Percentiles rank a stretch among this genome's conserved stretches.
Conservation (phyloP, 2,888 invertebrate genomes). For the Limenitis camilla region DNA sequence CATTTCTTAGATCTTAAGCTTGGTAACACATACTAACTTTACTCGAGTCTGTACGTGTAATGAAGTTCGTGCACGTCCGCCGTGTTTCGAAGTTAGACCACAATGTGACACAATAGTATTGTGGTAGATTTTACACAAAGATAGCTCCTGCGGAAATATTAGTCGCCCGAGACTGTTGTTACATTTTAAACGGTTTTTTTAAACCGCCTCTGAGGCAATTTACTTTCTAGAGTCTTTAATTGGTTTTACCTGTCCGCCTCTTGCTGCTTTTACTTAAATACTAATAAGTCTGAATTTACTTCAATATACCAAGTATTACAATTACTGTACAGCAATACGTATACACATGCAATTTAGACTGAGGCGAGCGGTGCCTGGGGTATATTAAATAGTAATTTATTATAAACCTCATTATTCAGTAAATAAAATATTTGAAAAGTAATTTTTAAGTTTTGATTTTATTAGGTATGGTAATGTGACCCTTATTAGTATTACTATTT, state of each 20-base stretch:
- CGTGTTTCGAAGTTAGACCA: conserved; percentile 31
- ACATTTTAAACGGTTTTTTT: conserved; percentile 37
- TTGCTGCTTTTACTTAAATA: conserved; percentile 11
- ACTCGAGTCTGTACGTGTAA: conserved; percentile 24
- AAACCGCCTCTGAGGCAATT: conserved; percentile 29
- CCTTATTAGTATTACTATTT: too few species aligned
- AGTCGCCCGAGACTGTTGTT: conserved; percentile 30
- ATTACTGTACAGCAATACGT: too few species aligned
- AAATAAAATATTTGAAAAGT: too few species aligned
- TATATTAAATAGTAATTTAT: too few species aligned
- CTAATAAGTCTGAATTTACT: conserved; percentile 8
- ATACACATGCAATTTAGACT: too few species aligned
- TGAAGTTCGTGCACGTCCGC: conserved; percentile 44
- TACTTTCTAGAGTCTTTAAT: conserved; percentile 38
- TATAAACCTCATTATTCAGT: too few species aligned
- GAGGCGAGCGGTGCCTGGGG: too few species aligned
- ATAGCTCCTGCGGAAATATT: conserved; percentile 41
- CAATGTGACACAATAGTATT: conserved; percentile 39
- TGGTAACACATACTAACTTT: conserved; percentile 19
- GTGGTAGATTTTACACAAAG: conserved; percentile 38
- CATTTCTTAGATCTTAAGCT: conserved; percentile 42
- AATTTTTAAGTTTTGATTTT: too few species aligned
- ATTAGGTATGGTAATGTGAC: too few species aligned
- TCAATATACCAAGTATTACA: conserved; percentile 2
- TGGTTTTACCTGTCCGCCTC: conserved; percentile 29